Conservation (phyloP, 2,113 vertebrate genomes). For the Megalops atlanticus region DNA sequence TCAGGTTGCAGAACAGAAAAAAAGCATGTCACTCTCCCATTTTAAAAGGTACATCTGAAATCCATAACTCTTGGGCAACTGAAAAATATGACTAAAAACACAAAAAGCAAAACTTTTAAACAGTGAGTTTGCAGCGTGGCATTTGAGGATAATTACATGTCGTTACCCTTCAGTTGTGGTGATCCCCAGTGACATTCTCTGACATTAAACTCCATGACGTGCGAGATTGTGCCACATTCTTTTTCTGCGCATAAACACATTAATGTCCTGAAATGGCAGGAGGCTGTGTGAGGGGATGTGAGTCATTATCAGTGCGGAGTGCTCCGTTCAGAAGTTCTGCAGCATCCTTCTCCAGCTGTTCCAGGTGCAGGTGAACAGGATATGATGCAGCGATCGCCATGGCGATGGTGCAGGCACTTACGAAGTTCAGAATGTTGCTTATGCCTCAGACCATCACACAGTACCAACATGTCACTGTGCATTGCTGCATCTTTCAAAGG, state of each 20-base stretch:
- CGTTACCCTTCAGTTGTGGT: slow-evolving; percentile 8
- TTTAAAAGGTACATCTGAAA: too few species aligned
- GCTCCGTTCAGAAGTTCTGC: neutral
- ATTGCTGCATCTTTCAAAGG: too few species aligned
- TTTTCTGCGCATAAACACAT: neutral
- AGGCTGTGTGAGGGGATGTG: neutral
- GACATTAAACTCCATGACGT: slow-evolving; percentile 11
- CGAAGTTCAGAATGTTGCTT: too few species aligned
- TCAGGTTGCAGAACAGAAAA: neutral
- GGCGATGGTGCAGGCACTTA: too few species aligned
- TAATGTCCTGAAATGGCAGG: neutral
- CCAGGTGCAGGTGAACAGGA: too few species aligned
- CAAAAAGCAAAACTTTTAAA: neutral
- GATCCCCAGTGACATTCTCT: slow-evolving; percentile 3
- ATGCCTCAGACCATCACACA: too few species aligned
- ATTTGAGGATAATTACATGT: slow-evolving; percentile 8
- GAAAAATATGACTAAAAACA: too few species aligned
- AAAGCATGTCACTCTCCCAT: too few species aligned
- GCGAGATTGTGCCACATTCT: slow-evolving; percentile 1
- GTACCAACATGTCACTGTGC: too few species aligned
- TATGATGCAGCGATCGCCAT: too few species aligned
- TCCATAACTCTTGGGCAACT: too few species aligned
- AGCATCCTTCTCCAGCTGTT: too few species aligned
- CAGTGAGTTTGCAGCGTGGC: neutral
- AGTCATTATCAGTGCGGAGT: neutral